Base-by-base conservation (phyloP, 2,797 vertebrate genomes). In the Todus mexicanus region DNA sequence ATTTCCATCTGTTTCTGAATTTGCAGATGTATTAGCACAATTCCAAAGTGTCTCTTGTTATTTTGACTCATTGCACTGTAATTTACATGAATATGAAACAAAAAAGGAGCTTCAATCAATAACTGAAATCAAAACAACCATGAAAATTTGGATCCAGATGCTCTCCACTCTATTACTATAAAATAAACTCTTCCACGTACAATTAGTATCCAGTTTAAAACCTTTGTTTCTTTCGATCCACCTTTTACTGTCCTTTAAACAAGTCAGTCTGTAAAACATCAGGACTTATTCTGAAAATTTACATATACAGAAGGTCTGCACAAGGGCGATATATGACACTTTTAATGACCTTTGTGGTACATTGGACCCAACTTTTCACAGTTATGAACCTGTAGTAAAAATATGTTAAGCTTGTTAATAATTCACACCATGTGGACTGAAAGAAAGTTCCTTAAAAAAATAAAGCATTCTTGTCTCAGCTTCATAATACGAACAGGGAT, bases 1-100 rank as follows among this genome's bases (percentile, higher is more conserved):
- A 40, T 75, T 88, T 81, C 21, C 80, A 84, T 79, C 72, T 96
- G 75, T 73, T 95, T 97, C 65, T 93, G 92, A 89, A 82, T 91
- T 68, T 92, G 89, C 90, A 94, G 86, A 87, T 89, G 53, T 92
- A 95, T 95, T 95, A 86, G 68, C 75, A 84, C 57, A 91, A 92
- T 50, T 83, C 54, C 87, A 72, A 72, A 83, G 35, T 38, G 50
- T 84, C 23, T 70, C 70, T 87, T 95, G 35, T 92, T 91, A 69
- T 92, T 95, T 94, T 95, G 85, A 97, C 69, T 82, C 83, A 92
- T 72, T 29, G 76, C 35, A 76, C 86, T 77, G 65, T 85, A 88
- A 88, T 91, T 92, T 90, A 83, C 75, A 89, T 66, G 72, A 90
- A 90, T 87, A 83, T 60, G 50, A 82, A 92, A 89, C 61, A 90